A percentile compares a stretch with the other conserved stretches of the same genome.
These are phyloP conservation scores for Agonopterix arenella DNA, from an alignment of 2,888 invertebrate species.

Conservation along the genomic window DNA sequence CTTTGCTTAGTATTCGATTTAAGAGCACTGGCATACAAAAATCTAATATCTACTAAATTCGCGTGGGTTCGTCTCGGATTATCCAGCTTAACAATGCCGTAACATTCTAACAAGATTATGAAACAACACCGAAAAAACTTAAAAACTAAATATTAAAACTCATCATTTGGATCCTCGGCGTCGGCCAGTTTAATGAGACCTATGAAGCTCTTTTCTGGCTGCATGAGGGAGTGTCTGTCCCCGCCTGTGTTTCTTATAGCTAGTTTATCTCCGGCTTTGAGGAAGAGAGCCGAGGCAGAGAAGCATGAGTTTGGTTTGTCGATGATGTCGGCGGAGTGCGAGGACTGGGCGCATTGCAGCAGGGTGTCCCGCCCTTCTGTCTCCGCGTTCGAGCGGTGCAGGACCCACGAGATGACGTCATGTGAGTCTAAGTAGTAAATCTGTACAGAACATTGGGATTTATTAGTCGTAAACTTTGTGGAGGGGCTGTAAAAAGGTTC, in stretches of 20 bases:
- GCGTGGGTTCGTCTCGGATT: too few relatives aligned
- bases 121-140: background rate
- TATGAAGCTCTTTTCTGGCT: constrained; percentile 88
- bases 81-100: too few relatives aligned
- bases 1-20: too few relatives aligned
- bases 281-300: constrained; percentile 81
- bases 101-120: too few relatives aligned
- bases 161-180: constrained; percentile 53
- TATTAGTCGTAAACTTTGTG: background rate
- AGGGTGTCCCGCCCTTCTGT: constrained; percentile 77
- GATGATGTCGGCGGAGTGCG: constrained; percentile 69
- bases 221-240: constrained; percentile 81
- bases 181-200: constrained; percentile 87
- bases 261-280: constrained; percentile 80
- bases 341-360: constrained; percentile 84
- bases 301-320: constrained; percentile 85
- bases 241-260: constrained; percentile 83
- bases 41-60: too few relatives aligned
- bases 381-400: constrained; percentile 76
- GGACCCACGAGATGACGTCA: constrained; percentile 85
- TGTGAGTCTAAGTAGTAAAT: constrained; percentile 88
- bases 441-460: constrained; percentile 45
- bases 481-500: background rate
- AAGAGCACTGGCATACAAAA: too few relatives aligned
- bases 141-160: constrained; percentile 30